Evolutionary conservation across 2,113 vertebrate species (phyloP).

Genomic region (Megaceryle torquata): DNA sequence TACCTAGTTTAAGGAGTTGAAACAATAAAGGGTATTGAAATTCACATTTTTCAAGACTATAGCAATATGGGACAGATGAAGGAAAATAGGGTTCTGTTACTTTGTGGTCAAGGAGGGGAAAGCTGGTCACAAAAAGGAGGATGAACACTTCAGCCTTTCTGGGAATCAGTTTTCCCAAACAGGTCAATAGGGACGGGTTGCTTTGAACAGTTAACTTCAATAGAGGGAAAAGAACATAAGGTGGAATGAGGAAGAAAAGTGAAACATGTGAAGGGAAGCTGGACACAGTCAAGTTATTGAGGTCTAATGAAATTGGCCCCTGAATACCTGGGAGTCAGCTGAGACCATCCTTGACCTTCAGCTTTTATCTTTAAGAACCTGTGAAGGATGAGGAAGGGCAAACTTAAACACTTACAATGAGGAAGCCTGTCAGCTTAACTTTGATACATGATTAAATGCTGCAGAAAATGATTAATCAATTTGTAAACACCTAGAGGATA

Average conservation of each 20-base stretch:
- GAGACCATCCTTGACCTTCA: not conserved
- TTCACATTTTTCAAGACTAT: not conserved
- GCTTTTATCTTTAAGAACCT: not conserved
- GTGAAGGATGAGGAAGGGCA: not conserved
- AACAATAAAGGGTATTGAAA: not conserved
- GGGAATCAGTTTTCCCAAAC: not conserved
- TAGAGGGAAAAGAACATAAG: not conserved
- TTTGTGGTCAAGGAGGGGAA: not conserved
- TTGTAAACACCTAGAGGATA: constrained; percentile 4
- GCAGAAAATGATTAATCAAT: constrained; percentile 15
- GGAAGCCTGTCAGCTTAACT: not conserved
- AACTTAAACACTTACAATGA: not conserved
- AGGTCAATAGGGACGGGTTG: accelerated
- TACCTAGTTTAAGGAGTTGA: not conserved
- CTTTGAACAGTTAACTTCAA: not conserved
- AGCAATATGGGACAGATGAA: not conserved
- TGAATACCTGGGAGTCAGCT: not conserved
- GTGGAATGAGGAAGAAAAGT: not conserved
- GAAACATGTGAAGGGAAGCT: not conserved
- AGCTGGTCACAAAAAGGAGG: not conserved
- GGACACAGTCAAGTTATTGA: not conserved
- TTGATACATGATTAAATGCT: not conserved
- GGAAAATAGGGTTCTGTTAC: not conserved
- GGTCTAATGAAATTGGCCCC: not conserved
- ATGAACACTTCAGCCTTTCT: not conserved